Base-by-base conservation (phyloP, 2,888 invertebrate species). In the Pemphredon lugubris region DNA sequence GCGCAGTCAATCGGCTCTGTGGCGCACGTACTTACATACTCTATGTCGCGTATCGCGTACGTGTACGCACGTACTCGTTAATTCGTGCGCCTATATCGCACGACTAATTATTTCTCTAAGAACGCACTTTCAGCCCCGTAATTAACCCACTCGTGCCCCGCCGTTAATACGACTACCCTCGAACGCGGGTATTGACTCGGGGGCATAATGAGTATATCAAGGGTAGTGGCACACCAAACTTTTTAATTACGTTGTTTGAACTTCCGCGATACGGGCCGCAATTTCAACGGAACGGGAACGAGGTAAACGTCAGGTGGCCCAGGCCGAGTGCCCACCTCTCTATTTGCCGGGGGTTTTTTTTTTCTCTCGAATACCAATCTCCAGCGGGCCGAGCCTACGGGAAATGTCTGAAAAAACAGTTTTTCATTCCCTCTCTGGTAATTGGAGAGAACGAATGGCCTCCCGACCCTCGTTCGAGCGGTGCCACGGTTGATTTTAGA, bases 221-320 rank as follows among this genome's bases (percentile, higher is more conserved):
- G 72, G 72, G 64, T 73, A 73, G 64, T 73, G 64, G 72, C 63
- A 73, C 72, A 69, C 72, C 64, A 37, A 73, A 73, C 72, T 73
- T 73, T n/a, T 73, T 73, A 73, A 73, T 73, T 70, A 64, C 59
- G 70, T 57, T 45, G 50, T 59, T 37, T 20, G 39, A 40, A 40
- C 16, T 40, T 9, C 16, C 18, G 16, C 18, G 9, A 18, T 40
- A 16, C 18, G 7, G 14, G 16, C 5, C 40, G 16, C 9, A 9
- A 3, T n/a, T 34, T 34, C 26, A 26, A 26, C 7, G 26, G 7
- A 26, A n/a, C n/a, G n/a, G n/a, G n/a, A n/a, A n/a, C n/a, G n/a
- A n/a, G n/a, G n/a, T n/a, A n/a, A n/a, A n/a, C n/a, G n/a, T n/a
- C n/a, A n/a, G n/a, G n/a, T n/a, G n/a, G n/a, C n/a, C n/a, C n/a